A percentile compares a stretch with the other conserved stretches of the same genome.
These are phyloP conservation scores for Oxyura jamaicensis DNA, from an alignment of 2,113 vertebrate genomes.

Conservation along the genomic window DNA sequence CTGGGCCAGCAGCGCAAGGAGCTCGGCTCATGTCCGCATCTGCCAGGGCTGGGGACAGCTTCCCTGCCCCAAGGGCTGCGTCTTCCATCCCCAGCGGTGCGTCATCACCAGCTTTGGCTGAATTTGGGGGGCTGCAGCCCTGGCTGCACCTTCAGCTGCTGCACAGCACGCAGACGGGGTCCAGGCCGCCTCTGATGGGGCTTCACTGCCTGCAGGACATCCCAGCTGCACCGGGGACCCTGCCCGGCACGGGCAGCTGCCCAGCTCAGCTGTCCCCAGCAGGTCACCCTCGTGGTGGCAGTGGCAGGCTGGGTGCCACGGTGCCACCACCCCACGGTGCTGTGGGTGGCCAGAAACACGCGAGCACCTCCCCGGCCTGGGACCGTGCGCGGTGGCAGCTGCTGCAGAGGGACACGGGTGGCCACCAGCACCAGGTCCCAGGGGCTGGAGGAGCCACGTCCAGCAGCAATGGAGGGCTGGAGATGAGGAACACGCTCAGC, in stretches of 20 bases:
- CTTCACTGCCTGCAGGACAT: background rate
- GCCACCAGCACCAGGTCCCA: background rate
- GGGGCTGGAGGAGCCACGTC: background rate
- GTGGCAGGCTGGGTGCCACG: background rate
- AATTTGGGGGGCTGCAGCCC: background rate
- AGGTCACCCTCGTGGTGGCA: rapidly evolving
- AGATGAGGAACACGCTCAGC: slow-evolving; percentile 1
- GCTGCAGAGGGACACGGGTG: rapidly evolving
- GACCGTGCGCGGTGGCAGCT: rapidly evolving
- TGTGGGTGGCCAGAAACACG: rapidly evolving
- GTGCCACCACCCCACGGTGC: background rate
- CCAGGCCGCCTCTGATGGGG: rapidly evolving
- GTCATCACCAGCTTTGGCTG: background rate
- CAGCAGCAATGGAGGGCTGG: background rate
- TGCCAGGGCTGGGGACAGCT: background rate
- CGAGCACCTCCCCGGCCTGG: background rate
- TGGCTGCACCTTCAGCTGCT: background rate
- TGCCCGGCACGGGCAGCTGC: background rate
- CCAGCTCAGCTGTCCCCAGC: background rate
- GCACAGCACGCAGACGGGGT: background rate
- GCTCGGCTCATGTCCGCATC: background rate
- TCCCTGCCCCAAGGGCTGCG: background rate
- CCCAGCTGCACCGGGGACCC: background rate
- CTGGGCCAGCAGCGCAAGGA: background rate
- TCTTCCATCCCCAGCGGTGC: background rate